phyloP scores from a whole-genome alignment of 2,797 vertebrate genomes.

The Rhyacichthys aspro region DNA sequence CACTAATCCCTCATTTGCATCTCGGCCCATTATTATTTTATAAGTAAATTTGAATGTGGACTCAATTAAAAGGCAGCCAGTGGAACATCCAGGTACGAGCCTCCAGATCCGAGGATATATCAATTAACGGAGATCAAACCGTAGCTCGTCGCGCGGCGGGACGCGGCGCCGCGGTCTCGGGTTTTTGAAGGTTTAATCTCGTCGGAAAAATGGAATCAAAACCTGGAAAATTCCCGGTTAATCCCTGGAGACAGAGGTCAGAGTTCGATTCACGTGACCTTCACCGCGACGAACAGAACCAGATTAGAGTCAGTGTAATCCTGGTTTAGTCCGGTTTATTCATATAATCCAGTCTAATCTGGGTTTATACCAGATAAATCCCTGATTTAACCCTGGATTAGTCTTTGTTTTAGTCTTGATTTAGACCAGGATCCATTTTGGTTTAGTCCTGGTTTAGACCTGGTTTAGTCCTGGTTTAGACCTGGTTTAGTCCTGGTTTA shows the following conservation, averaged over 20 bases:
- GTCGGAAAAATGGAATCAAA: too few relatives aligned
- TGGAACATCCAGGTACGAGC: conserved; percentile 80
- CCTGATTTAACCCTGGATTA: not conserved
- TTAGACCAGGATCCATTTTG: not conserved
- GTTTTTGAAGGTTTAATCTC: too few relatives aligned
- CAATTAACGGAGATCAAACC: conserved; percentile 82
- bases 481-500: not conserved
- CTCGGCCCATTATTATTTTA: conserved; percentile 85
- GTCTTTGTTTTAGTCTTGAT: not conserved
- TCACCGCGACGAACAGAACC: too few relatives aligned
- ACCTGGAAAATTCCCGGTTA: too few relatives aligned
- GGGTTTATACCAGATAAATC: not conserved
- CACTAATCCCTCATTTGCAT: conserved; percentile 78
- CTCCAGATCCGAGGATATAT: conserved; percentile 73
- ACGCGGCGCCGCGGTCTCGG: conserved; percentile 27
- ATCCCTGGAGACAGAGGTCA: too few relatives aligned
- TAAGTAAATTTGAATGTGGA: conserved; percentile 86
- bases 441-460: not conserved
- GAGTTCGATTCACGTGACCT: too few relatives aligned
- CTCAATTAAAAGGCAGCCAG: conserved; percentile 85
- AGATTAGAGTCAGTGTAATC: too few relatives aligned
- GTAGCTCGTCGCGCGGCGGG: conserved; percentile 61
- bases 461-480: not conserved
- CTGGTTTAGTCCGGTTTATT: too few relatives aligned
- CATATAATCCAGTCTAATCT: not conserved